Percentiles rank a stretch among this genome's conserved stretches.
These are phyloP conservation scores for Epinotia brunnichana DNA, from an alignment of 2,888 invertebrate species.

Conservation along the genomic window DNA sequence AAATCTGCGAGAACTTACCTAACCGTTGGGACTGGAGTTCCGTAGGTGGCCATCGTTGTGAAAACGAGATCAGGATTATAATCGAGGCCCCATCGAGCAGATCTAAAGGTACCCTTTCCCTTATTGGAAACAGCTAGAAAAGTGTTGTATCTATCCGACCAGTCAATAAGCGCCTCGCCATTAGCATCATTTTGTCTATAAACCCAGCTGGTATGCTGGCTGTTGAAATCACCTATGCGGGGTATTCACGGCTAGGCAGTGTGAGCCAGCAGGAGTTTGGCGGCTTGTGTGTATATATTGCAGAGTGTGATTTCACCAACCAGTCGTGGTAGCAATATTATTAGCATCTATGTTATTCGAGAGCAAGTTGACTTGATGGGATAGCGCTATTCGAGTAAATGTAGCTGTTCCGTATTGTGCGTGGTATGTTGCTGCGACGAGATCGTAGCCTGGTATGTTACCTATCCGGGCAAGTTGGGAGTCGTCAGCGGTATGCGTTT, in stretches of 20 bases:
- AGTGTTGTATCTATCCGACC: neutral
- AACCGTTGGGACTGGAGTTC: neutral
- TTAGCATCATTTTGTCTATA: neutral
- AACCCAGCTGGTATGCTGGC: neutral
- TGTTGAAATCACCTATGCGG: neutral
- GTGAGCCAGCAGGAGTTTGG: neutral
- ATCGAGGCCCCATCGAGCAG: neutral
- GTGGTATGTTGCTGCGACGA: neutral
- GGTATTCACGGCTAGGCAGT: neutral
- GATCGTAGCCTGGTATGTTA: neutral
- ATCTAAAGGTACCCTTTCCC: slow-evolving; percentile 6
- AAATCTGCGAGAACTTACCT: neutral
- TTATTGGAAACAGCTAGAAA: slow-evolving; percentile 2
- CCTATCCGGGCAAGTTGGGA: neutral
- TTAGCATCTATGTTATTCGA: no score
- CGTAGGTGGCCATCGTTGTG: neutral
- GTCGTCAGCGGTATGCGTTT: neutral
- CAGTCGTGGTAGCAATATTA: slow-evolving; percentile 3
- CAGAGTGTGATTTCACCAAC: slow-evolving; percentile 1
- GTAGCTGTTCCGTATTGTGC: neutral
- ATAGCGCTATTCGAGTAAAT: no score
- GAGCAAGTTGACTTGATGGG: no score
- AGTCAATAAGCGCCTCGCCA: neutral
- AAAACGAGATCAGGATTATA: no score
- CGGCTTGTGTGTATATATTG: slow-evolving; percentile 3